These are phyloP conservation scores for Crotalus helleri DNA, from an alignment of 2,113 vertebrate genomes.

Conservation along the genomic window DNA sequence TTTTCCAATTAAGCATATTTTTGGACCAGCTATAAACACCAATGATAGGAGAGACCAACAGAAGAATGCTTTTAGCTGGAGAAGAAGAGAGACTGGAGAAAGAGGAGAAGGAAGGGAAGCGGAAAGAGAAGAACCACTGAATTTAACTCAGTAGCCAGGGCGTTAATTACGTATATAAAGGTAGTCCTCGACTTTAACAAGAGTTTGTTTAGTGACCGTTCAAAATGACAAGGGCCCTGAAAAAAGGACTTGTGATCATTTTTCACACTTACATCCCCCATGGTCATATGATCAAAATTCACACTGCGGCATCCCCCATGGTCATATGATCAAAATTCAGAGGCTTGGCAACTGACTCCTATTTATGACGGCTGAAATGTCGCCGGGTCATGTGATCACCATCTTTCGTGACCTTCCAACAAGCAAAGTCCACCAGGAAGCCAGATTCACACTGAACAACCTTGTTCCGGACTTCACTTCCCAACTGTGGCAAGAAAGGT, in stretches of 20 bases:
- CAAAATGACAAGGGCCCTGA: not conserved
- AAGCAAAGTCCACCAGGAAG: not conserved
- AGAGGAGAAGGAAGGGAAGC: not conserved
- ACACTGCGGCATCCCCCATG: not conserved
- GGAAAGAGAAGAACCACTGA: slow-evolving; percentile 22
- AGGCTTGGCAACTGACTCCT: not conserved
- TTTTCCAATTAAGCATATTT: not conserved
- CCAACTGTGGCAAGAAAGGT: not conserved
- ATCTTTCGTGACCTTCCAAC: not conserved
- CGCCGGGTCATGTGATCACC: not conserved
- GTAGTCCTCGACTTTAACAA: not conserved
- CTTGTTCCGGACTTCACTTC: not conserved
- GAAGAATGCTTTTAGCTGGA: not conserved
- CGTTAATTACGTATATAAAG: not conserved
- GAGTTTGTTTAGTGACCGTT: not conserved
- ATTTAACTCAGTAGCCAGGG: slow-evolving; percentile 34
- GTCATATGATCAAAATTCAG: not conserved
- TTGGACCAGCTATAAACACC: accelerated
- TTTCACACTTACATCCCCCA: not conserved
- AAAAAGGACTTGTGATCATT: not conserved
- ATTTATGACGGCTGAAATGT: not conserved
- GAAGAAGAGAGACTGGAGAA: not conserved
- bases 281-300: not conserved
- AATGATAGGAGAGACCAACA: not conserved
- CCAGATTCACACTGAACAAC: not conserved